Evolutionary conservation across 2,113 vertebrate species (phyloP).

Genomic region (Hepsetus odoe): DNA sequence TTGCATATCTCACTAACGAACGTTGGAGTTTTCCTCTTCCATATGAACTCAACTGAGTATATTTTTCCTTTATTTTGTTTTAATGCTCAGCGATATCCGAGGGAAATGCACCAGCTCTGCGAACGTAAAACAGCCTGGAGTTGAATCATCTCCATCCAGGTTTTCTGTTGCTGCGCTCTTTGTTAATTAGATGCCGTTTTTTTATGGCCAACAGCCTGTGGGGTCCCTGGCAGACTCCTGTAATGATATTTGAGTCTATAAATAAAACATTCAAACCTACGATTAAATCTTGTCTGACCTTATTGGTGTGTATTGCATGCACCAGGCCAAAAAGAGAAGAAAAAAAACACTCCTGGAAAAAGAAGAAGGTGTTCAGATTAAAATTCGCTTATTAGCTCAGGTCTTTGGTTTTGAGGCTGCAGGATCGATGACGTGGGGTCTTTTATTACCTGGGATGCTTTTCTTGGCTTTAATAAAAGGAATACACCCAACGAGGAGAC

Average conservation of each 20-base stretch:
- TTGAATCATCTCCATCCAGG: slow-evolving; percentile 39
- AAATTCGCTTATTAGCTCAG: slow-evolving; percentile 25
- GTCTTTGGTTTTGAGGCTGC: slow-evolving; percentile 11
- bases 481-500: background rate
- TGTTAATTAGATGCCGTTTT: slow-evolving; percentile 59
- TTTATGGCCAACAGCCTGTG: slow-evolving; percentile 53
- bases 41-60: background rate
- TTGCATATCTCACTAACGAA: background rate
- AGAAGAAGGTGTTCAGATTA: slow-evolving; percentile 18
- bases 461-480: background rate
- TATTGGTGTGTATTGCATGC: slow-evolving; percentile 47
- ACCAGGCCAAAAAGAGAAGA: slow-evolving; percentile 35
- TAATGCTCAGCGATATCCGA: background rate
- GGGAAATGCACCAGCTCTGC: slow-evolving; percentile 21
- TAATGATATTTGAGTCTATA: slow-evolving; percentile 60
- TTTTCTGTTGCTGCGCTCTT: slow-evolving; percentile 47
- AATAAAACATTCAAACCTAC: slow-evolving; percentile 61
- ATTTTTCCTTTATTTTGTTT: background rate
- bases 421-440: background rate
- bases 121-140: slow-evolving; percentile 42
- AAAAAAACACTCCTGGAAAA: background rate
- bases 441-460: slow-evolving; percentile 3
- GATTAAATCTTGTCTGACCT: slow-evolving; percentile 56
- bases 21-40: background rate
- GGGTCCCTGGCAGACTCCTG: slow-evolving; percentile 51